phyloP scores from a whole-genome alignment of 2,113 vertebrate species.

The Syngnathus floridae region DNA sequence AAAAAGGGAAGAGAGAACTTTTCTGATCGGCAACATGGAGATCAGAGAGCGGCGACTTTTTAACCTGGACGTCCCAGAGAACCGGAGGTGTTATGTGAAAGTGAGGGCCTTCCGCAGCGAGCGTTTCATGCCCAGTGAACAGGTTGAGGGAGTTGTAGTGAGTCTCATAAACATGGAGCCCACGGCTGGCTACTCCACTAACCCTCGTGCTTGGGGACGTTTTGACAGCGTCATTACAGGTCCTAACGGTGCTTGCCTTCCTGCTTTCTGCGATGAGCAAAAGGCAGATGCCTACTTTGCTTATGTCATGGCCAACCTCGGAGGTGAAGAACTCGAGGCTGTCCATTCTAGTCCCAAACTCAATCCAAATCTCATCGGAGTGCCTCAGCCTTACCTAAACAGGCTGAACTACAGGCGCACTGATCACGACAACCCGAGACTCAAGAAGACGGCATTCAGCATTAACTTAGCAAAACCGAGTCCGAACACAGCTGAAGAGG shows the following conservation, averaged over 20 bases:
- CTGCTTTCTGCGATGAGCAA: constrained; percentile 90
- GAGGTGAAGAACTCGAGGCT: constrained; percentile 90
- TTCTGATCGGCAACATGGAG: constrained; percentile 97
- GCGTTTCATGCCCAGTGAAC: constrained; percentile 89
- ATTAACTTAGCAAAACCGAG: constrained; percentile 89
- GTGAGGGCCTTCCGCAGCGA: constrained; percentile 88
- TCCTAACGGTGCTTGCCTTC: constrained; percentile 85
- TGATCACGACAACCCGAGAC: constrained; percentile 80
- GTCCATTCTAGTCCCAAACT: constrained; percentile 85
- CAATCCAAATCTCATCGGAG: constrained; percentile 83
- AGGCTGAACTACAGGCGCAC: constrained; percentile 88
- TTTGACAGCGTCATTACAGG: constrained; percentile 92
- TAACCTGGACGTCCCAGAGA: constrained; percentile 94
- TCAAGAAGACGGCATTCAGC: constrained; percentile 92
- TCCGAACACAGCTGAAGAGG: constrained; percentile 80
- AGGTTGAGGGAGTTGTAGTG: constrained; percentile 87
- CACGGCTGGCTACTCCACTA: constrained; percentile 81
- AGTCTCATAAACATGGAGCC: constrained; percentile 93
- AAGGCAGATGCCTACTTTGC: constrained; percentile 84
- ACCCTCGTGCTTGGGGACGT: constrained; percentile 92
- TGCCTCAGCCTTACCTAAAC: constrained; percentile 86
- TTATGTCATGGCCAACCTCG: constrained; percentile 86
- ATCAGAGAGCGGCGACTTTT: constrained; percentile 92
- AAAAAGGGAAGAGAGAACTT: constrained; percentile 88
- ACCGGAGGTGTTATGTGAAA: constrained; percentile 89